Evolutionary conservation across 1,140 invertebrate genomes (phyloP).

Genomic region (Drosophila sp.): DNA sequence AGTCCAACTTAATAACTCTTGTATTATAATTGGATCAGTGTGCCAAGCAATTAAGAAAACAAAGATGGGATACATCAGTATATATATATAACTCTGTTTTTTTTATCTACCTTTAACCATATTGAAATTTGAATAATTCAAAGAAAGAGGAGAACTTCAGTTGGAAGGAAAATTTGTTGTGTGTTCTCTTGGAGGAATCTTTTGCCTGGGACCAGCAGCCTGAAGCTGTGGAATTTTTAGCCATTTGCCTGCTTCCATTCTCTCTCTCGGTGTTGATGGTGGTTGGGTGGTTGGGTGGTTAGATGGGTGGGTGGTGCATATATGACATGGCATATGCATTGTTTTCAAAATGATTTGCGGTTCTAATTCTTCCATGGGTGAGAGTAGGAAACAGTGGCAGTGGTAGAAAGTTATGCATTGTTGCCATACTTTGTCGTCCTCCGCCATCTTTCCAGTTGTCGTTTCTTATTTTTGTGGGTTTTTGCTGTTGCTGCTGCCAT

Average conservation of each 20-base stretch:
- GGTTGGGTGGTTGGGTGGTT: neutral
- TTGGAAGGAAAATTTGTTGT: neutral
- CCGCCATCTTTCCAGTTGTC: constrained; percentile 27
- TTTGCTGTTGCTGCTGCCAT: constrained; percentile 35
- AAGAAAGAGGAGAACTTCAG: neutral
- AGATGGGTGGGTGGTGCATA: constrained; percentile 21
- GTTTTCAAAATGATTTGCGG: constrained; percentile 78
- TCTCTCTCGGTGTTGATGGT: neutral
- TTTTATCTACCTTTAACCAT: neutral
- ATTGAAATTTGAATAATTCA: constrained; percentile 6
- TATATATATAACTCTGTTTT: too few relatives aligned
- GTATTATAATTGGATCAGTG: too few relatives aligned
- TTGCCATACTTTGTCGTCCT: constrained; percentile 63
- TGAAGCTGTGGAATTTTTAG: constrained; percentile 7
- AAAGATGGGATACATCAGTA: too few relatives aligned
- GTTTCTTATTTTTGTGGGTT: constrained; percentile 75
- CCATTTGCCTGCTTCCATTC: neutral
- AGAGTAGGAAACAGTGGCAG: constrained; percentile 10
- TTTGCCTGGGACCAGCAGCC: neutral
- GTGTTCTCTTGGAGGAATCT: neutral
- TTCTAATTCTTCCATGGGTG: constrained; percentile 65
- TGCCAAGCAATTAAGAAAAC: too few relatives aligned
- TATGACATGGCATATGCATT: constrained; percentile 80
- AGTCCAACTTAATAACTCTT: too few relatives aligned
- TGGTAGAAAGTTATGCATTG: constrained; percentile 59